Evolutionary conservation across 2,888 invertebrate species (phyloP).

Genomic region (Mesopsocus fuscifrons): DNA sequence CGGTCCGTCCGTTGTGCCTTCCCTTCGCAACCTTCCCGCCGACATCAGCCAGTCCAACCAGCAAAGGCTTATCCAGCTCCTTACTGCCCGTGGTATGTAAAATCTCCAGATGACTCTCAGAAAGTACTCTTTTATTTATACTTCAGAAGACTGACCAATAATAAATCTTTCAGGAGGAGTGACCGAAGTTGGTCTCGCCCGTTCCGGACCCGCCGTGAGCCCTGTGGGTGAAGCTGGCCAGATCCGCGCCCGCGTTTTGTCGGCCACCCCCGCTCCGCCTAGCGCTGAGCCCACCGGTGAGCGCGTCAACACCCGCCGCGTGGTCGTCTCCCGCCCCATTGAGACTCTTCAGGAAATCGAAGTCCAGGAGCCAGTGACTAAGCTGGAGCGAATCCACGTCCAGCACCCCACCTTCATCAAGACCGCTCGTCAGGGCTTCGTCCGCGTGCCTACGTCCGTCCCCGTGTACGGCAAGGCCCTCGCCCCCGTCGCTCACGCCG

Average conservation of each 20-base stretch:
- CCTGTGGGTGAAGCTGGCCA: constrained; percentile 27
- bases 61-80: constrained; percentile 30
- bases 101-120: too few relatives aligned
- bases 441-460: constrained; percentile 26
- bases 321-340: constrained; percentile 38
- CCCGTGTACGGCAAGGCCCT: constrained; percentile 25
- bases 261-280: constrained; percentile 34
- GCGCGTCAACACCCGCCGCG: constrained; percentile 35
- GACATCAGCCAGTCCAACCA: constrained; percentile 27
- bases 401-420: constrained; percentile 33
- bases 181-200: constrained; percentile 18
- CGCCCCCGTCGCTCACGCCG: constrained; percentile 18
- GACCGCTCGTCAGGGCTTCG: constrained; percentile 27
- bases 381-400: constrained; percentile 34
- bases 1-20: constrained; percentile 21
- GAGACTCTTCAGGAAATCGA: constrained; percentile 37
- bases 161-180: constrained; percentile 18
- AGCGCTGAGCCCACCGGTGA: constrained; percentile 31
- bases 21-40: constrained; percentile 20
- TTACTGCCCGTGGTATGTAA: constrained; percentile 25
- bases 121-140: too few relatives aligned
- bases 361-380: constrained; percentile 37
- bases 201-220: constrained; percentile 20
- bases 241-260: constrained; percentile 32
- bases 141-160: too few relatives aligned